These are phyloP conservation scores for Herminia tarsipennalis DNA, from an alignment of 2,888 invertebrate species.

Conservation along the genomic window DNA sequence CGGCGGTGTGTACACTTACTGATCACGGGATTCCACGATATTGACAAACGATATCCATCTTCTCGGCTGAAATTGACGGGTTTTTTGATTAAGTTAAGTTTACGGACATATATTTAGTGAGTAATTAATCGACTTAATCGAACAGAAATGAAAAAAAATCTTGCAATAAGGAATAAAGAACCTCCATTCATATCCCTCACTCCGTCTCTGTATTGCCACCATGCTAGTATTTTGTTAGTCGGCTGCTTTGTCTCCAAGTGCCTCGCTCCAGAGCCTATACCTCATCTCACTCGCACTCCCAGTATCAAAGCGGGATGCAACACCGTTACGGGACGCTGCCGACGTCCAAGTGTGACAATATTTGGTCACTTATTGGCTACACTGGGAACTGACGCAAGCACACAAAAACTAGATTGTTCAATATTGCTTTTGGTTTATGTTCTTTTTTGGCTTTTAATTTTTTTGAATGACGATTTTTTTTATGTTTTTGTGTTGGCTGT, in stretches of 20 bases:
- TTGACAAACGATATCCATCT: too few relatives aligned
- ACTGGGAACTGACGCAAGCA: slow-evolving; percentile 52
- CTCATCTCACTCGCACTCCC: slow-evolving; percentile 47
- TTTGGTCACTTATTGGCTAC: slow-evolving; percentile 80
- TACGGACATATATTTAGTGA: too few relatives aligned
- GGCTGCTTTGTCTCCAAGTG: slow-evolving; percentile 77
- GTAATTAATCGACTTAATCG: too few relatives aligned
- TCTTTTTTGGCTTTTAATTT: slow-evolving; percentile 24
- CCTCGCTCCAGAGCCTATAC: slow-evolving; percentile 42
- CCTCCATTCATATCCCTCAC: slow-evolving; percentile 9
- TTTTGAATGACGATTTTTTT: slow-evolving; percentile 8
- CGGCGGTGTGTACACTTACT: too few relatives aligned
- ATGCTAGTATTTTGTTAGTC: slow-evolving; percentile 82
- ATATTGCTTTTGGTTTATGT: slow-evolving; percentile 29
- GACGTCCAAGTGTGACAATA: slow-evolving; percentile 64
- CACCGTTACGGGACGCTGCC: slow-evolving; percentile 61
- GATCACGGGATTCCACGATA: too few relatives aligned
- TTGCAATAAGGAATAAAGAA: too few relatives aligned
- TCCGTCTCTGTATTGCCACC: slow-evolving; percentile 79
- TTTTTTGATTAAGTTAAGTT: too few relatives aligned
- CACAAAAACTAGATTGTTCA: slow-evolving; percentile 40
- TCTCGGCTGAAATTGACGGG: too few relatives aligned
- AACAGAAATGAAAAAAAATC: too few relatives aligned
- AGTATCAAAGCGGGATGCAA: slow-evolving; percentile 46
- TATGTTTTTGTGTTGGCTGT: not conserved